Evolutionary conservation across 2,797 vertebrate genomes (phyloP).

Genomic region (Scyliorhinus canicula): DNA sequence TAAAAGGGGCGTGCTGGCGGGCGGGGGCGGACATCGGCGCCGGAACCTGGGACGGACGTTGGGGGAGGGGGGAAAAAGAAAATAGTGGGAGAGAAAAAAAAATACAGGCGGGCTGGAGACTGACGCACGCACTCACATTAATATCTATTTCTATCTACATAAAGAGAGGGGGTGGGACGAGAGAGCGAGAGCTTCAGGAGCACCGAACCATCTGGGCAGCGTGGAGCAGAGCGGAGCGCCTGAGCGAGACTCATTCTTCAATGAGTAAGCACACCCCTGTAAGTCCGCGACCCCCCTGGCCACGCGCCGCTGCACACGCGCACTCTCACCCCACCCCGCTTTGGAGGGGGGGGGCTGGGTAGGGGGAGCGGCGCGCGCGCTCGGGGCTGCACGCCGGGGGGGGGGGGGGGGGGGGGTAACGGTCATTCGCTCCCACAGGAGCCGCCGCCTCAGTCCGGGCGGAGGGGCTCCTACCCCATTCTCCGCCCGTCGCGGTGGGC

Average conservation of each 20-base stretch:
- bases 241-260: slow-evolving; percentile 93
- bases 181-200: slow-evolving; percentile 41
- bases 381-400: neutral
- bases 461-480: too few relatives aligned
- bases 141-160: neutral
- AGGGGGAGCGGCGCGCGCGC: neutral
- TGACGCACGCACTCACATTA: neutral
- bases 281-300: slow-evolving; percentile 57
- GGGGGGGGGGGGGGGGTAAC: neutral
- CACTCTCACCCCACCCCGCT: too few relatives aligned
- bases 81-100: neutral
- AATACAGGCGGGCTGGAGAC: neutral
- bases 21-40: neutral
- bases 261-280: slow-evolving; percentile 99
- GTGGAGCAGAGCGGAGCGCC: slow-evolving; percentile 65
- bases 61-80: neutral
- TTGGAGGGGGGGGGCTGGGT: too few relatives aligned
- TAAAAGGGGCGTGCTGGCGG: neutral
- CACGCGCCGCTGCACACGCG: neutral
- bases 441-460: too few relatives aligned
- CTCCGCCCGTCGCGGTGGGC: too few relatives aligned
- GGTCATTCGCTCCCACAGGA: neutral
- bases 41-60: neutral
- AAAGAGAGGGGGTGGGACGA: neutral
- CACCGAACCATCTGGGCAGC: slow-evolving; percentile 46